Evolutionary conservation across 2,888 invertebrate species (phyloP).

Genomic region (Ariolimax columbianus): DNA sequence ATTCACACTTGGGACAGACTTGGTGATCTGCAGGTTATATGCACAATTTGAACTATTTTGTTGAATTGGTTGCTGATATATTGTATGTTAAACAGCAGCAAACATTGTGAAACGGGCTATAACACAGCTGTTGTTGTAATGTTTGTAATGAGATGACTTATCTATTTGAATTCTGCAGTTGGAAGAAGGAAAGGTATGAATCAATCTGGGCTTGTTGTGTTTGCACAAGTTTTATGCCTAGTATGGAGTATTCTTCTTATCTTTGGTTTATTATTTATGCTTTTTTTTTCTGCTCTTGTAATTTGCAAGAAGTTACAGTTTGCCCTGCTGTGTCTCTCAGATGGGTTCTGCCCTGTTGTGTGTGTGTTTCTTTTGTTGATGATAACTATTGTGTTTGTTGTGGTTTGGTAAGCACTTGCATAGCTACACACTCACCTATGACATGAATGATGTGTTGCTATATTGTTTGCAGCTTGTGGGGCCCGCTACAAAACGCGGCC

Average conservation of each 20-base stretch:
- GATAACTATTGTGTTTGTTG: background rate
- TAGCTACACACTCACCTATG: slow-evolving; percentile 36
- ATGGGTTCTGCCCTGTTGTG: background rate
- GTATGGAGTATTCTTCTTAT: slow-evolving; percentile 19
- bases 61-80: no score
- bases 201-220: slow-evolving; percentile 32
- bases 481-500: slow-evolving; percentile 97
- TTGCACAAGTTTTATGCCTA: slow-evolving; percentile 37
- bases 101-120: no score
- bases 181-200: slow-evolving; percentile 51
- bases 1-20: no score
- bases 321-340: background rate
- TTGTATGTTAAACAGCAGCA: no score
- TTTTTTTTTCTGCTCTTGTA: slow-evolving; percentile 3
- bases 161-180: slow-evolving; percentile 45
- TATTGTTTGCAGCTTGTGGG: slow-evolving; percentile 87
- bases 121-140: background rate
- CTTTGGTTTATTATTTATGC: slow-evolving; percentile 19
- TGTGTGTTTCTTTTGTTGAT: background rate
- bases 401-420: slow-evolving; percentile 27
- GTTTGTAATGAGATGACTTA: background rate
- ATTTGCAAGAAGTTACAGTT: slow-evolving; percentile 23
- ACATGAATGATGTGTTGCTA: slow-evolving; percentile 45
- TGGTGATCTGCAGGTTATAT: no score
- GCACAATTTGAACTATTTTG: no score